Evolutionary conservation across 2,113 vertebrate species (phyloP), one percentile per base, ranked within the genome.

Genomic region (Ascaphus truei): DNA sequence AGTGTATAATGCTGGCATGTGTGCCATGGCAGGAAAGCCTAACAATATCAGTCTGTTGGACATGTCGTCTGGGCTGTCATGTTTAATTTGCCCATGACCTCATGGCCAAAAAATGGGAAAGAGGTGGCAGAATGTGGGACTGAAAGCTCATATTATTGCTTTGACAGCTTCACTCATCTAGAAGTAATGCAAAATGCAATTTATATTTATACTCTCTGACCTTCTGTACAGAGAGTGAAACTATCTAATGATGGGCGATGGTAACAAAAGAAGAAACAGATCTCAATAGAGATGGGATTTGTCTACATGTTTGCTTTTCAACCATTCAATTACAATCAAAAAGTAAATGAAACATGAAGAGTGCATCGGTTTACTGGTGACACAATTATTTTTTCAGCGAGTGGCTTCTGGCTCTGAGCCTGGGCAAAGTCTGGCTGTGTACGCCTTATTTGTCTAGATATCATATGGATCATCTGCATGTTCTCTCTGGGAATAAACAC

Each of bases 91-190:
- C 91, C 89, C 89, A 93, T 95, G 95, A 98, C 93, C 94, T 89
- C 83, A 77, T 90, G 89, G 90, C 92, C 92, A 90, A 92, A 93
- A 93, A 90, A 83, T 86, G 88, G 89, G 92, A 93, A 89, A 92
- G 92, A 95, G 94, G 93, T 96, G 94, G 91, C 90, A 94, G 93
- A 96, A 93, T 87, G 90, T 80, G 80, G 90, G 82, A 93, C 91
- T 96, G 94, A 98, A 97, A 89, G 93, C 94, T 92, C 85, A 88
- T 89, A 92, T 96, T 94, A 98, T 97, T 93, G 91, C 84, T 91
- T 92, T 95, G 95, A 98, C 96, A 98, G 94, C 90, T 98, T 95
- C 96, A 94, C 92, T 96, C 95, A 95, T 95, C 93, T 94, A 92
- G 90, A 96, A 94, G 93, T 97, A 98, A 98, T 94, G 93, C 91